Conservation (phyloP, 2,797 vertebrate genomes). For the Siniperca undulata region DNA sequence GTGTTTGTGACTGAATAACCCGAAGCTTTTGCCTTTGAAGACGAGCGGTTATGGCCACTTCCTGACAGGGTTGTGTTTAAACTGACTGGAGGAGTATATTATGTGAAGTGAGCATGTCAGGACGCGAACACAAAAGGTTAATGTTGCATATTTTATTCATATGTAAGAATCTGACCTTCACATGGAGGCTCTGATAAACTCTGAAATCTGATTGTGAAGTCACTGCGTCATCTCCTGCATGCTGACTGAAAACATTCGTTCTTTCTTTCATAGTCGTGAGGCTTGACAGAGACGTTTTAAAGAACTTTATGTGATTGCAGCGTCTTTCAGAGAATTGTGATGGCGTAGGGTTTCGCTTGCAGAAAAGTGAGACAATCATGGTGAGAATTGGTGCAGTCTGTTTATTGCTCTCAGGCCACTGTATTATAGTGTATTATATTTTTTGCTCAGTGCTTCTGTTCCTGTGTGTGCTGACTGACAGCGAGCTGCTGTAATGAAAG, state of each 20-base stretch:
- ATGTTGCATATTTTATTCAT: slow-evolving; percentile 46
- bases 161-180: slow-evolving; percentile 32
- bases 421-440: no score
- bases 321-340: no score
- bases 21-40: not conserved
- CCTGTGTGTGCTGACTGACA: no score
- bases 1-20: not conserved
- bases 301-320: no score
- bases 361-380: no score
- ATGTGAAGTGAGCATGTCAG: not conserved
- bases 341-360: no score
- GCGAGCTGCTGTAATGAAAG: no score
- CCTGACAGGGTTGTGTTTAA: not conserved
- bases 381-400: no score
- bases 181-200: not conserved
- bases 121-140: slow-evolving; percentile 20
- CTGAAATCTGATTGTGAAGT: not conserved
- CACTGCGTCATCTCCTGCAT: not conserved
- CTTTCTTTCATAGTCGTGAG: not conserved
- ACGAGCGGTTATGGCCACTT: not conserved
- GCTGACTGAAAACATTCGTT: not conserved
- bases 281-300: not conserved
- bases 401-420: no score
- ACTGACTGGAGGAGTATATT: not conserved
- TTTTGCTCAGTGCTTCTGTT: no score